phyloP scores from a whole-genome alignment of 1,140 invertebrate species.

The Bombus picipes region DNA sequence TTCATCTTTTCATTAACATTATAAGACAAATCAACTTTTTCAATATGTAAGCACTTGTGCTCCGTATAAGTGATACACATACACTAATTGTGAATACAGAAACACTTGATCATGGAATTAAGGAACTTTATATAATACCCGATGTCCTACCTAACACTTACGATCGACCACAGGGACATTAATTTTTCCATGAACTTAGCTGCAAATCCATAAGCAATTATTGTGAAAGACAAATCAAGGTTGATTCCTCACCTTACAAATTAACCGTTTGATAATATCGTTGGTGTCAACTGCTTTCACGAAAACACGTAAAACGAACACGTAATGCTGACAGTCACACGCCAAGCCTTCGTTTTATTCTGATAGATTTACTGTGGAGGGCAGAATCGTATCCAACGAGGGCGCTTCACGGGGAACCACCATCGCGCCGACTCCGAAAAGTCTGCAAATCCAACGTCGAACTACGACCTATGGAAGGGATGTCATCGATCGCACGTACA shows the following conservation, averaged over 20 bases:
- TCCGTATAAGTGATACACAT: background rate
- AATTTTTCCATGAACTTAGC: background rate
- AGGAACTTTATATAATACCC: background rate
- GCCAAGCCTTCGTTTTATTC: constrained; percentile 63
- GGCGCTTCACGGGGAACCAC: constrained; percentile 68
- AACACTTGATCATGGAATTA: background rate
- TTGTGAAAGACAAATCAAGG: constrained; percentile 32
- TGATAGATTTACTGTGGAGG: constrained; percentile 60
- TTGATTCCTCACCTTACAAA: constrained; percentile 49
- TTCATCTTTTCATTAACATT: background rate
- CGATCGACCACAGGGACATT: background rate
- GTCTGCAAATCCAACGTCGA: constrained; percentile 62
- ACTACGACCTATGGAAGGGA: constrained; percentile 44
- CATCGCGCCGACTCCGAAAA: constrained; percentile 75
- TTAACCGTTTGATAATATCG: constrained; percentile 26
- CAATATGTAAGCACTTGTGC: background rate
- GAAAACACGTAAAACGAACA: constrained; percentile 18
- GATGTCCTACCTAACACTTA: background rate
- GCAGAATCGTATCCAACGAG: constrained; percentile 60
- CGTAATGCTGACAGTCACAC: constrained; percentile 10
- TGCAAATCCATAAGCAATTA: background rate
- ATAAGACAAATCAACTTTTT: background rate
- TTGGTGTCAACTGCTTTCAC: background rate
- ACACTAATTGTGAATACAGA: background rate
- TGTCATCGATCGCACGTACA: constrained; percentile 66